Percentiles rank a stretch among this genome's conserved stretches.
Conservation (phyloP, 2,113 vertebrate species). For the Triplophysa siluroides region DNA sequence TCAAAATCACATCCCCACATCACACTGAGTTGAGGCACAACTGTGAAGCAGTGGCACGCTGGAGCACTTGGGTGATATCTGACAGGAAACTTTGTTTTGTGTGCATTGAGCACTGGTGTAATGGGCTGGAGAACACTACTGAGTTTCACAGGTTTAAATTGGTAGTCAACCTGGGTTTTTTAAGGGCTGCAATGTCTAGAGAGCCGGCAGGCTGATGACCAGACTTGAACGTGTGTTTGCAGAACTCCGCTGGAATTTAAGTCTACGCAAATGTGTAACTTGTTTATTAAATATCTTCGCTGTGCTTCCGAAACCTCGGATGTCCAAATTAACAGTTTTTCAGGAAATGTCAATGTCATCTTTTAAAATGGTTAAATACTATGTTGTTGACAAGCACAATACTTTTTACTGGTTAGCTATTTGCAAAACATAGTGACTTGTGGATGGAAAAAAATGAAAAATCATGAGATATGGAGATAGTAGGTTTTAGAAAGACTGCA, state of each 20-base stretch:
- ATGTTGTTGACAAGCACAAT: no score
- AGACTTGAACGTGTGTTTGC: neutral
- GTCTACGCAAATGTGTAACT: no score
- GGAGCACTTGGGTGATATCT: neutral
- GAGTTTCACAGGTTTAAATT: neutral
- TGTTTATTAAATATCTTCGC: conserved; percentile 4
- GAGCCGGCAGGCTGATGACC: neutral
- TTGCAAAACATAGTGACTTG: no score
- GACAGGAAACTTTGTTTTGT: neutral
- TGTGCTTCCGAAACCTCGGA: no score
- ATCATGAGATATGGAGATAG: no score
- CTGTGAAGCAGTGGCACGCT: neutral
- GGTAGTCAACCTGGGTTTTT: neutral
- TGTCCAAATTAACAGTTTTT: no score
- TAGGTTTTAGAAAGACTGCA: no score
- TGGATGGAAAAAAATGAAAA: no score
- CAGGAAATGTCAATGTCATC: no score
- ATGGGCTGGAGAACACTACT: neutral
- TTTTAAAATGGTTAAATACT: no score
- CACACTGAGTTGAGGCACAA: neutral
- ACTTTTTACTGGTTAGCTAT: no score
- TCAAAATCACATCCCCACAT: conserved; percentile 23
- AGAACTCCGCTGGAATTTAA: neutral
- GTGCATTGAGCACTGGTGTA: neutral
- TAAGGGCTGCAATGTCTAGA: neutral